Evolutionary conservation across 1,140 invertebrate genomes (phyloP).

Genomic region (Anagrus nilaparvatae): DNA sequence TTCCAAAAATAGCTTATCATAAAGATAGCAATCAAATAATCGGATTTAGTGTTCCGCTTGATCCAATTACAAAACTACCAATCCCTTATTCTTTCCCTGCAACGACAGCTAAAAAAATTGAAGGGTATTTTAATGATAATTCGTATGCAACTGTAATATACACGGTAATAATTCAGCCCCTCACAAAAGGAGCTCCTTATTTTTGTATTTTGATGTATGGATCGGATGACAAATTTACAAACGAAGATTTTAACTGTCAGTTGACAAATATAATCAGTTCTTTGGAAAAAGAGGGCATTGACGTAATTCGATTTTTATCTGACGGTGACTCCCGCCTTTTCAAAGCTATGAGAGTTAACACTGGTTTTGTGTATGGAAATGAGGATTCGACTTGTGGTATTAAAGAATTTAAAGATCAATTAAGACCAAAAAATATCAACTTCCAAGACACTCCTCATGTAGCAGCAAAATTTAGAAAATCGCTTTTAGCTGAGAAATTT

Average conservation of each 20-base stretch:
- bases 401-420: not conserved
- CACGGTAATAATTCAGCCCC: not conserved
- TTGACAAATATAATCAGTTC: not conserved
- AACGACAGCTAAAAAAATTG: not conserved
- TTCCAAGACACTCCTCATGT: not conserved
- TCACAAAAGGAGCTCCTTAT: not conserved
- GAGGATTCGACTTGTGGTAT: not conserved
- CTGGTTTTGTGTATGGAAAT: not conserved
- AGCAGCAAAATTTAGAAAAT: not conserved
- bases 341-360: not conserved
- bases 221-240: not conserved
- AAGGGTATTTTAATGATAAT: not conserved
- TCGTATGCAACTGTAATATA: not conserved
- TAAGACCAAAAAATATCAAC: not conserved
- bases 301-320: not conserved
- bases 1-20: too few relatives aligned
- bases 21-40: too few relatives aligned
- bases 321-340: not conserved
- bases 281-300: not conserved
- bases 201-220: not conserved
- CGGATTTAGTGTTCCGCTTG: too few relatives aligned
- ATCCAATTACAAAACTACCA: too few relatives aligned
- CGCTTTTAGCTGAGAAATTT: not conserved
- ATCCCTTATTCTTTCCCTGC: not conserved
- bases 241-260: not conserved